Conservation (phyloP, 2,888 invertebrate species). For the Agelastica alni region DNA sequence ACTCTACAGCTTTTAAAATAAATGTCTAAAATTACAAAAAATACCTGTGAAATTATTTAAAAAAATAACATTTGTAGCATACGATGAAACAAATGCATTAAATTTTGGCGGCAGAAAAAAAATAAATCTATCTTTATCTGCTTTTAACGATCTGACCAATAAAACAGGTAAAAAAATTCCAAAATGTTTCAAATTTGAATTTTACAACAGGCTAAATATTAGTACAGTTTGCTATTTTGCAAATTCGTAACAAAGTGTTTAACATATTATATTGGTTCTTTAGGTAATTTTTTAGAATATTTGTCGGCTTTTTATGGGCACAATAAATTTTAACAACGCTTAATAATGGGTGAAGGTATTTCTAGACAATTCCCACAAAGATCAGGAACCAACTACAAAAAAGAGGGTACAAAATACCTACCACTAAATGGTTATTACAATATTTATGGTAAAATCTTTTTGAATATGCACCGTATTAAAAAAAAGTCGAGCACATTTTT, state of each 20-base stretch:
- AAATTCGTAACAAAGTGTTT: conserved; percentile 14
- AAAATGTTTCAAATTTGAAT: conserved; percentile 8
- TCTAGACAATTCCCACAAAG: conserved; percentile 3
- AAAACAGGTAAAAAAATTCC: conserved; percentile 5
- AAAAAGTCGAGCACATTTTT: conserved; percentile 3
- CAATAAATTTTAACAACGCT: conserved; percentile 2
- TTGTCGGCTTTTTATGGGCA: conserved; percentile 7
- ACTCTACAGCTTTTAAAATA: too few relatives aligned
- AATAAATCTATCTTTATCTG: too few relatives aligned
- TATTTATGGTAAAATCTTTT: conserved; percentile 7
- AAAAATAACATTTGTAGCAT: too few relatives aligned
- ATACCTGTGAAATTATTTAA: too few relatives aligned
- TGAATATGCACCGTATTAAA: conserved; percentile 6
- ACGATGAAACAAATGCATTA: too few relatives aligned
- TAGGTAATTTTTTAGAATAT: conserved; percentile 6
- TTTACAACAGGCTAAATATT: conserved; percentile 8
- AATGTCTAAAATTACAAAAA: too few relatives aligned
- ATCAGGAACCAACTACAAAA: conserved; percentile 1
- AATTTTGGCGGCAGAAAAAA: too few relatives aligned
- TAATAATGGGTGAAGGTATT: neutral
- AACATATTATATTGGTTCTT: conserved; percentile 9
- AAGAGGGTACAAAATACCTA: too few relatives aligned
- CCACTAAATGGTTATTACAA: conserved; percentile 2
- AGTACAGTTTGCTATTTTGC: conserved; percentile 13
- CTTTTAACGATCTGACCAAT: too few relatives aligned